Conservation (phyloP, 2,888 invertebrate genomes). For the Stegophylla sp. region DNA sequence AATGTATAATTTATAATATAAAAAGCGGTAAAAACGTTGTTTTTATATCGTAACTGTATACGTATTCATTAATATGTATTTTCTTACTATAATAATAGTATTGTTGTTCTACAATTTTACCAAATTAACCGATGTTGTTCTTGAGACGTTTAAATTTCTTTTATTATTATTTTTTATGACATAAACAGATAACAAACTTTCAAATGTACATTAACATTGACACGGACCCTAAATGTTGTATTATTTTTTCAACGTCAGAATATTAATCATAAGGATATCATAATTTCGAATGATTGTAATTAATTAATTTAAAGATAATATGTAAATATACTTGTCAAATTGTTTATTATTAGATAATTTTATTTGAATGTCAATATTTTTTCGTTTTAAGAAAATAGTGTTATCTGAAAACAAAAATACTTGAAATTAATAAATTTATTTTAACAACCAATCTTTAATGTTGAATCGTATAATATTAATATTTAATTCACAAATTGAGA, state of each 20-base stretch:
- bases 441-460: no score
- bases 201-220: not conserved
- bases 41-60: not conserved
- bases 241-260: not conserved
- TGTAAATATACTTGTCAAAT: no score
- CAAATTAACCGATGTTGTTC: not conserved
- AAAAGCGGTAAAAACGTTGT: not conserved
- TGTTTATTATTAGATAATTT: no score
- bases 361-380: no score
- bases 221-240: not conserved
- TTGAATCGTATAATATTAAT: no score
- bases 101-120: conserved; percentile 5
- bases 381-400: no score
- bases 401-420: no score
- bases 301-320: no score
- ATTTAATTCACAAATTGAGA: no score
- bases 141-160: not conserved
- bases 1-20: not conserved
- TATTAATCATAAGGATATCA: not conserved
- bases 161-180: conserved; percentile 3
- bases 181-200: not conserved
- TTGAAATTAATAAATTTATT: no score
- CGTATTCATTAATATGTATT: not conserved
- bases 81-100: not conserved
- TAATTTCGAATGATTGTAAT: no score